Evolutionary conservation across 30 jellyfish, hydroid and myxozoan species (phyloP).

Genomic region (Pseudorhiza aurosa): DNA sequence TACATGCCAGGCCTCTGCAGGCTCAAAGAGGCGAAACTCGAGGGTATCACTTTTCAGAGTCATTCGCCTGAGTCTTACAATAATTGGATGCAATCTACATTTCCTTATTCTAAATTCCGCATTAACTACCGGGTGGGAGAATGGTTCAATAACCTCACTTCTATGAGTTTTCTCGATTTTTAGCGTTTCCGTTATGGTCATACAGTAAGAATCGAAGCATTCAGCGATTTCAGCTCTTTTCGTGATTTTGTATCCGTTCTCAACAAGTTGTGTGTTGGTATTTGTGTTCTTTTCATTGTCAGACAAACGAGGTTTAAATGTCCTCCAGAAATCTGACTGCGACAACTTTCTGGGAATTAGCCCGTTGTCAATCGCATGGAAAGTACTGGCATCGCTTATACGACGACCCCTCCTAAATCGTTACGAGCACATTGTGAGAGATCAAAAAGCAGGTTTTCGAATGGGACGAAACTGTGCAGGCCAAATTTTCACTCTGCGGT

Average conservation of each 20-base stretch:
- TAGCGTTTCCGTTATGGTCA: slow-evolving; percentile 10
- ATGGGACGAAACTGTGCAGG: too few species aligned
- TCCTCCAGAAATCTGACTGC: too few species aligned
- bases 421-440: too few species aligned
- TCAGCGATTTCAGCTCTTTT: slow-evolving; percentile 16
- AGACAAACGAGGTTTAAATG: too few species aligned
- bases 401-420: too few species aligned
- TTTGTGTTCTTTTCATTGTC: too few species aligned
- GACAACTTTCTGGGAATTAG: too few species aligned
- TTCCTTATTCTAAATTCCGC: slow-evolving; percentile 26
- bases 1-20: slow-evolving; percentile 50
- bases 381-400: too few species aligned
- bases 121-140: slow-evolving; percentile 23
- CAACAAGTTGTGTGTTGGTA: too few species aligned
- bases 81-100: slow-evolving; percentile 12
- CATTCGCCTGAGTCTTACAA: slow-evolving; percentile 21
- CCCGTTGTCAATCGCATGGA: too few species aligned
- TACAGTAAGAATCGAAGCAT: slow-evolving; percentile 21
- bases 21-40: slow-evolving; percentile 4
- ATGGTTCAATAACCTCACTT: slow-evolving; percentile 18
- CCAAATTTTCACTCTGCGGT: too few species aligned
- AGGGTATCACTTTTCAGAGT: slow-evolving; percentile 12
- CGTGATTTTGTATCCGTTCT: slow-evolving; percentile 9
- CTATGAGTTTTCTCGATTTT: slow-evolving; percentile 11
- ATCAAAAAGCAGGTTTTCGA: too few species aligned